Percentiles rank a stretch among this genome's conserved stretches.
These are phyloP conservation scores for Volucella inflata DNA, from an alignment of 2,888 invertebrate genomes.

Conservation along the genomic window DNA sequence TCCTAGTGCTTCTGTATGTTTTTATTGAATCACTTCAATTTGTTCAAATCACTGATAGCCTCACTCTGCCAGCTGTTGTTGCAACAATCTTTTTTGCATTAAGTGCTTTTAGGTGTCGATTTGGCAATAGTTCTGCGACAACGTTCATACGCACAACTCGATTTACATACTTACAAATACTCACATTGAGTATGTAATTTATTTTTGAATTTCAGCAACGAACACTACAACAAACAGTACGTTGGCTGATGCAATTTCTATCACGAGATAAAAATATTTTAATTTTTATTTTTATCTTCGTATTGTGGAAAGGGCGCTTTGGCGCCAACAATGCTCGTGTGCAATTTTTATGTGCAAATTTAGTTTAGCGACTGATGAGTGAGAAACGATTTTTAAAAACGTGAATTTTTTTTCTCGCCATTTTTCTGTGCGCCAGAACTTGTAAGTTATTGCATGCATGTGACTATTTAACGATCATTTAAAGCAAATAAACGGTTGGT, in stretches of 20 bases:
- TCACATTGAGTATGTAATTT: constrained; percentile 28
- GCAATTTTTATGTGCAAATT: constrained; percentile 28
- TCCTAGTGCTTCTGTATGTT: neutral
- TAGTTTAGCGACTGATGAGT: constrained; percentile 27
- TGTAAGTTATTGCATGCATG: constrained; percentile 3
- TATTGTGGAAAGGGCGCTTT: constrained; percentile 2
- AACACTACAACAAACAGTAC: neutral
- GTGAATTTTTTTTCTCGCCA: constrained; percentile 2
- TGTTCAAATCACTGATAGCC: neutral
- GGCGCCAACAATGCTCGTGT: constrained; percentile 24
- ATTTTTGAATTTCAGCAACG: constrained; percentile 2
- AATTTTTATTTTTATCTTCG: neutral
- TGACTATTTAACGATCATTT: neutral
- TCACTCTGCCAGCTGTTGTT: constrained; percentile 22
- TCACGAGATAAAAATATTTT: constrained; percentile 8
- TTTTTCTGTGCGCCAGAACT: constrained; percentile 18
- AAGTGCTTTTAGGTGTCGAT: constrained; percentile 27
- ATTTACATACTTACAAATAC: too few relatives aligned
- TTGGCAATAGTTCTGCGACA: constrained; percentile 23
- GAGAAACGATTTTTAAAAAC: constrained; percentile 15
- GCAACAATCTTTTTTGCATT: constrained; percentile 23
- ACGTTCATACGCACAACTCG: neutral
- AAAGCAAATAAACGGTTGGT: too few relatives aligned
- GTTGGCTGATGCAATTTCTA: constrained; percentile 41
- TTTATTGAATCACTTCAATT: neutral